These are phyloP conservation scores for Laspeyria flexula DNA, from an alignment of 2,888 invertebrate species.

Conservation along the genomic window DNA sequence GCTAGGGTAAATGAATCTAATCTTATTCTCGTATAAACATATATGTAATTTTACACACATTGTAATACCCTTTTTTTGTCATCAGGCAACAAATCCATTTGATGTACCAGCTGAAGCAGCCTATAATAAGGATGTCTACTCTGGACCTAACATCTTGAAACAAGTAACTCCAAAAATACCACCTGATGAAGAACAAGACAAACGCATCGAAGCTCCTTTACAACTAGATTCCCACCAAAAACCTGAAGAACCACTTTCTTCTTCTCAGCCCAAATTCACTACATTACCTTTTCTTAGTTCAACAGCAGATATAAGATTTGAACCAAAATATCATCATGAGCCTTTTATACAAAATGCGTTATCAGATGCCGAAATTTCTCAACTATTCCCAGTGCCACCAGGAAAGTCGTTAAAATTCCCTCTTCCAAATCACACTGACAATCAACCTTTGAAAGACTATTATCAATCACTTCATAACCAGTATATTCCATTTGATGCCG, in stretches of 20 bases:
- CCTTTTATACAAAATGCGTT: not conserved
- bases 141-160: slow-evolving; percentile 62
- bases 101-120: not conserved
- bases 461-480: slow-evolving; percentile 8
- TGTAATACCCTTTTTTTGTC: too few relatives aligned
- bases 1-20: slow-evolving; percentile 54
- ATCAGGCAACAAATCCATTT: not conserved
- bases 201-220: slow-evolving; percentile 13
- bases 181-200: not conserved
- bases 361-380: not conserved
- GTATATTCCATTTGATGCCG: slow-evolving; percentile 1
- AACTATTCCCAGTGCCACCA: not conserved
- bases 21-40: too few relatives aligned
- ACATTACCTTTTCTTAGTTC: not conserved
- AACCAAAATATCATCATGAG: not conserved
- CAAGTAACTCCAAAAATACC: slow-evolving; percentile 26
- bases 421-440: slow-evolving; percentile 11
- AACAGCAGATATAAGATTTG: not conserved
- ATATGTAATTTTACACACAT: too few relatives aligned
- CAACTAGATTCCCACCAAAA: slow-evolving; percentile 1
- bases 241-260: too few relatives aligned
- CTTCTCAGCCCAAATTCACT: not conserved
- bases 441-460: not conserved
- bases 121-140: slow-evolving; percentile 41
- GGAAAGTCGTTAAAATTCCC: not conserved